Conservation (phyloP, 53 echinoderm and acorn worm genomes). For the Zoroaster sp. region DNA sequence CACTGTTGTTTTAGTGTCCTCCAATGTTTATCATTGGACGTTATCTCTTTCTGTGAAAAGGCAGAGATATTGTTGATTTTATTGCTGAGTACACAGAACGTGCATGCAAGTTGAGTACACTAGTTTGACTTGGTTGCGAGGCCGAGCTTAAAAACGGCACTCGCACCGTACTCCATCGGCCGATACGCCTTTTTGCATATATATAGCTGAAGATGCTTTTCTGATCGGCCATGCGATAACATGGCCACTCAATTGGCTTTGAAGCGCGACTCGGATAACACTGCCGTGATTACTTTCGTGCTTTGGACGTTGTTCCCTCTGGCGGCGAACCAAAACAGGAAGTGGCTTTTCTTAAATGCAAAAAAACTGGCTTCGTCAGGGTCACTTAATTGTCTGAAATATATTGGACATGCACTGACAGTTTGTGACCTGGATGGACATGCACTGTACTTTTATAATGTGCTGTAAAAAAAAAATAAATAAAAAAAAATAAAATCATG, state of each 20-base stretch:
- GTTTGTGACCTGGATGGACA: not conserved
- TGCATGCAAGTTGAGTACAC: not conserved
- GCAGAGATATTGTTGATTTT: constrained; percentile 43
- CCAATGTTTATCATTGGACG: not conserved
- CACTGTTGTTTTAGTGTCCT: not conserved
- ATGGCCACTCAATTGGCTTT: not conserved
- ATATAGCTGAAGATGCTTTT: not conserved
- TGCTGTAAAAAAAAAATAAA: too few species aligned
- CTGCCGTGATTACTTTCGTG: not conserved
- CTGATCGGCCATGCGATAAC: not conserved
- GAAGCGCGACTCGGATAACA: not conserved
- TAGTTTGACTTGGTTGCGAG: not conserved
- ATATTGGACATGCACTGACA: not conserved
- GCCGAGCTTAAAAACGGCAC: not conserved
- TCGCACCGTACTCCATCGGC: not conserved
- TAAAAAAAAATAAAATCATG: too few species aligned
- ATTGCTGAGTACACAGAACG: constrained; percentile 9
- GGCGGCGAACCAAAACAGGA: not conserved
- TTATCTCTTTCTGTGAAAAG: too few species aligned
- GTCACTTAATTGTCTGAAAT: not conserved
- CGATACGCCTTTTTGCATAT: not conserved
- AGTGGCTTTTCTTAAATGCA: not conserved
- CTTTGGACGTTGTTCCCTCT: not conserved
- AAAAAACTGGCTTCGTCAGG: not conserved
- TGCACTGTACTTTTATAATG: too few species aligned